A percentile compares a stretch with the other conserved stretches of the same genome.
phyloP scores from a whole-genome alignment of 2,888 invertebrate genomes.

The Gerris lacustris region DNA sequence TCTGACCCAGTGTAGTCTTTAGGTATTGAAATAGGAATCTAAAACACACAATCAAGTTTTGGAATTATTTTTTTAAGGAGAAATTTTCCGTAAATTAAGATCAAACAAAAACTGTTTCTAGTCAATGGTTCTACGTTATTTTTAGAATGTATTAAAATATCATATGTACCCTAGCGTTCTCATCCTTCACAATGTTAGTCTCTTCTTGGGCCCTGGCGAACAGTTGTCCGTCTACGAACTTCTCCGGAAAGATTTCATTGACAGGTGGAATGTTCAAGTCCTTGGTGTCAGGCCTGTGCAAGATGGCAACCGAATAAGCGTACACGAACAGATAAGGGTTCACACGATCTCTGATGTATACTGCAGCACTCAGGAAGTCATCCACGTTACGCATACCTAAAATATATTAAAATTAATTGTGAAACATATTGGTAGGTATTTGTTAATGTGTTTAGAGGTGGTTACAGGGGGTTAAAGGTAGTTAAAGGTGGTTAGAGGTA shows the following conservation, averaged over 20 bases:
- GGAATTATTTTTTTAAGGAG: no score
- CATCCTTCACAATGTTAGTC: conserved; percentile 41
- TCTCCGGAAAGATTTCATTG: conserved; percentile 66
- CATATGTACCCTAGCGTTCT: not conserved
- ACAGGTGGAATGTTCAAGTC: conserved; percentile 59
- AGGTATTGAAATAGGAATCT: conserved; percentile 57
- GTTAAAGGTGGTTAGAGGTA: no score
- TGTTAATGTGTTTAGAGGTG: no score
- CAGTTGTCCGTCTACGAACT: conserved; percentile 63
- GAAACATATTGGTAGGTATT: not conserved
- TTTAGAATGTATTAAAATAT: no score
- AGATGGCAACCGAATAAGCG: conserved; percentile 58
- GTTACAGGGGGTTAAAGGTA: no score
- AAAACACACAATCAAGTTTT: not conserved
- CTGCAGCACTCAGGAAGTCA: conserved; percentile 56
- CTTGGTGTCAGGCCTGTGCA: conserved; percentile 60
- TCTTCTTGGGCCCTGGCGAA: conserved; percentile 58
- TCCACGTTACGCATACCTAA: conserved; percentile 55
- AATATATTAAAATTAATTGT: conserved; percentile 13
- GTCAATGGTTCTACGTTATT: no score
- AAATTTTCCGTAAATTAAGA: no score
- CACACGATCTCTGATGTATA: conserved; percentile 56
- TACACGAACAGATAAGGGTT: conserved; percentile 75
- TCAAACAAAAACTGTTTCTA: no score
- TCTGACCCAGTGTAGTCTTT: conserved; percentile 62